Evolutionary conservation across 2,888 invertebrate genomes (phyloP).

Genomic region (Cryptophagus acutangulus): DNA sequence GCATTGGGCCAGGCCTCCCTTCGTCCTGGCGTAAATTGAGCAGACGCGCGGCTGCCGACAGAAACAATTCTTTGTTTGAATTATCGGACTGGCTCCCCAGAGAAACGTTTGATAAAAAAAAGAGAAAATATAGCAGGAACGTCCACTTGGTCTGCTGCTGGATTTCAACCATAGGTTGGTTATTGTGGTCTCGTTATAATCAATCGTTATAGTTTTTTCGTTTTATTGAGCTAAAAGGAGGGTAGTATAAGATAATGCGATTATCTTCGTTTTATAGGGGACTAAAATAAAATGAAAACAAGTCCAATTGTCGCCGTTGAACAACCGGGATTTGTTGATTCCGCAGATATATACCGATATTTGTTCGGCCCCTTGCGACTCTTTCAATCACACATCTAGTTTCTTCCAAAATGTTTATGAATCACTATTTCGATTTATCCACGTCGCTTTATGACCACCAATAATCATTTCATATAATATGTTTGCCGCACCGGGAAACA

Average conservation of each 20-base stretch:
- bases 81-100: constrained; percentile 3
- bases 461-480: too few species aligned
- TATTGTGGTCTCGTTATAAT: constrained; percentile 34
- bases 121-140: too few species aligned
- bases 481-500: too few species aligned
- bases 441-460: constrained; percentile 20
- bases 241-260: constrained; percentile 43
- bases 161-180: too few species aligned
- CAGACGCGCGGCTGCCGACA: constrained; percentile 39
- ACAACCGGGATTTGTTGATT: constrained; percentile 38
- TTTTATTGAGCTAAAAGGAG: constrained; percentile 39
- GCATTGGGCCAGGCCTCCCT: constrained; percentile 25
- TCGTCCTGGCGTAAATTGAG: constrained; percentile 51
- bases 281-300: constrained; percentile 47
- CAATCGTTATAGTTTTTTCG: constrained; percentile 36
- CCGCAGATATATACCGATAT: constrained; percentile 33
- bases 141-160: constrained; percentile 11
- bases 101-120: neutral
- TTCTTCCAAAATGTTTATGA: constrained; percentile 32
- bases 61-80: constrained; percentile 31
- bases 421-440: constrained; percentile 28
- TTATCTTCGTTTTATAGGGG: constrained; percentile 44
- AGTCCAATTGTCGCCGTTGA: constrained; percentile 40
- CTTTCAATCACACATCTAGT: constrained; percentile 41
- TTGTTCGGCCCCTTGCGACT: constrained; percentile 39